Evolutionary conservation across 2,888 invertebrate species (phyloP).

Genomic region (Kryphioiulus occultus): DNA sequence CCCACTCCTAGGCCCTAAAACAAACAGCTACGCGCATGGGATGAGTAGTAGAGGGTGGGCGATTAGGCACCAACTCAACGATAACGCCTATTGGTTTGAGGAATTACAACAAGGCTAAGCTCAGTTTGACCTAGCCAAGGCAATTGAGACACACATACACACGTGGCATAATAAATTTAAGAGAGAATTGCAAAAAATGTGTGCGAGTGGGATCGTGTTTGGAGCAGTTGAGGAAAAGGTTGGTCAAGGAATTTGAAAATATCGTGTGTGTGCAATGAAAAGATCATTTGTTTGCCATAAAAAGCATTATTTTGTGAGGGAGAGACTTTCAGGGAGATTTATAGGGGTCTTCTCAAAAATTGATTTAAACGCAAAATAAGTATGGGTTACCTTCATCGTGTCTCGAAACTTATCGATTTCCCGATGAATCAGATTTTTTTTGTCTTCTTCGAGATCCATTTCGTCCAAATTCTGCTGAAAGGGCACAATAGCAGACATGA

Average conservation of each 20-base stretch:
- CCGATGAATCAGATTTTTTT: slow-evolving; percentile 92
- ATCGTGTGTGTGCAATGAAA: background rate
- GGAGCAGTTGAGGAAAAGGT: background rate
- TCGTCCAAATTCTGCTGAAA: slow-evolving; percentile 64
- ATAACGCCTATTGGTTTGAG: slow-evolving; percentile 57
- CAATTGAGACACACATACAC: slow-evolving; percentile 22
- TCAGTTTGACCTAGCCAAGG: slow-evolving; percentile 50
- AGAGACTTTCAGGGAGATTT: background rate
- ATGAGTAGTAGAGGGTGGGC: slow-evolving; percentile 55
- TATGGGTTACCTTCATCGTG: slow-evolving; percentile 85
- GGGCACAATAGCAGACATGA: background rate
- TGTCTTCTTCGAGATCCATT: slow-evolving; percentile 90
- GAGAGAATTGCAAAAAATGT: background rate
- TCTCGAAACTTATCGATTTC: slow-evolving; percentile 98
- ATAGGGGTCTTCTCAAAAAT: background rate
- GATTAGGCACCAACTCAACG: slow-evolving; percentile 55
- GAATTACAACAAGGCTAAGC: slow-evolving; percentile 55
- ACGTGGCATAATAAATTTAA: background rate
- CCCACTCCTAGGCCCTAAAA: slow-evolving; percentile 56
- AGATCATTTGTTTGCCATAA: background rate
- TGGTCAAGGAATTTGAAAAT: background rate
- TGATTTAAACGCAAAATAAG: background rate
- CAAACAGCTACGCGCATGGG: slow-evolving; percentile 56
- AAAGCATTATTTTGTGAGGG: background rate
- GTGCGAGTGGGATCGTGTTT: background rate